phyloP scores from a whole-genome alignment of 1,140 invertebrate genomes.

The Drosophila biarmipes region DNA sequence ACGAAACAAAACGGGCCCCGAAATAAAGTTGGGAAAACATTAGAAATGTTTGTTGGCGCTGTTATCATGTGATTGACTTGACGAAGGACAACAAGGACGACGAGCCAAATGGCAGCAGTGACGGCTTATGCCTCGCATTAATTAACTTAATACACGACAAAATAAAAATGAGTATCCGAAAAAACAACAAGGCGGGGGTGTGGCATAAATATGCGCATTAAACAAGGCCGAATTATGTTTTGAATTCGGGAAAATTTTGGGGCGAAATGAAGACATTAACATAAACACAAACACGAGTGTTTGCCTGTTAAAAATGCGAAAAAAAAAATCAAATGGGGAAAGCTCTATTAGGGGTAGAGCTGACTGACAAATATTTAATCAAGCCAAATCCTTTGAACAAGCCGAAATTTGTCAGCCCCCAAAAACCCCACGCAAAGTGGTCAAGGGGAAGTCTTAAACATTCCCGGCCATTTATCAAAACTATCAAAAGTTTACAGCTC shows the following conservation, averaged over 20 bases:
- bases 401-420: constrained; percentile 18
- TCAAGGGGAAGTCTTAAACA: neutral
- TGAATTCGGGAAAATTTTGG: constrained; percentile 7
- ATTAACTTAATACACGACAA: constrained; percentile 71
- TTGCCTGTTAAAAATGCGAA: neutral
- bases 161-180: constrained; percentile 46
- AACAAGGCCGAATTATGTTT: constrained; percentile 46
- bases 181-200: constrained; percentile 3
- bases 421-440: neutral
- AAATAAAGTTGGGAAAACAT: constrained; percentile 46
- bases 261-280: constrained; percentile 52
- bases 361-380: constrained; percentile 23
- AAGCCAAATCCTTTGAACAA: constrained; percentile 13
- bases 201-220: constrained; percentile 70
- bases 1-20: constrained; percentile 39
- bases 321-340: neutral
- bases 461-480: constrained; percentile 4
- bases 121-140: constrained; percentile 68
- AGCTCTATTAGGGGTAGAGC: too few species aligned
- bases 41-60: constrained; percentile 32
- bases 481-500: constrained; percentile 3
- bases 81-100: constrained; percentile 72
- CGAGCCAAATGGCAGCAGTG: constrained; percentile 45
- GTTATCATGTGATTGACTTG: constrained; percentile 69
- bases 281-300: constrained; percentile 23